phyloP scores from a whole-genome alignment of 2,113 vertebrate species.

The Onychostruthus taczanowskii region DNA sequence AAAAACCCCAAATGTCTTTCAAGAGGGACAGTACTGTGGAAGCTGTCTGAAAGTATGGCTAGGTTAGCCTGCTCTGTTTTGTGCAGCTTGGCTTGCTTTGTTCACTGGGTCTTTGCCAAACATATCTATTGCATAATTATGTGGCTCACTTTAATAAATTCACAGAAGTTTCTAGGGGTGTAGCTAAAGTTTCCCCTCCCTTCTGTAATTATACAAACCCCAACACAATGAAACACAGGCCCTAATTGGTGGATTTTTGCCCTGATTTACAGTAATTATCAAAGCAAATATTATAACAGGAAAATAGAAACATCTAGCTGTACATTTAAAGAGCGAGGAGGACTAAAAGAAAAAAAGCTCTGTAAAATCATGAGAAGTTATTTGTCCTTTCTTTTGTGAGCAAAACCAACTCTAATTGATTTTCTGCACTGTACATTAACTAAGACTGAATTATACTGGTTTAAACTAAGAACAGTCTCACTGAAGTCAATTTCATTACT shows the following conservation, averaged over 20 bases:
- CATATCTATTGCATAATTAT: neutral
- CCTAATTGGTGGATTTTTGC: neutral
- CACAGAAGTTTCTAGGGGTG: conserved; percentile 8
- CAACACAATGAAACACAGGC: neutral
- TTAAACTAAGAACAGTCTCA: neutral
- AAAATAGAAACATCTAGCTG: neutral
- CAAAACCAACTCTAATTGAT: neutral
- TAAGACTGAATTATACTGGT: neutral
- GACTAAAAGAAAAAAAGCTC: neutral
- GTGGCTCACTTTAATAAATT: conserved; percentile 18
- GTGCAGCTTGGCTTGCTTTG: neutral
- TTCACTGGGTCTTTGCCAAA: conserved; percentile 24
- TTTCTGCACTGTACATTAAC: neutral
- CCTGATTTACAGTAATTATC: neutral
- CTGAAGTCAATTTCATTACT: neutral
- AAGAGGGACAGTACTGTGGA: neutral
- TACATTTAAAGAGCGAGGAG: neutral
- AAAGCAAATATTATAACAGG: neutral
- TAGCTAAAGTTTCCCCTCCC: neutral
- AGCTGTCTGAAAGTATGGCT: neutral
- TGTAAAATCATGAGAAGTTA: neutral
- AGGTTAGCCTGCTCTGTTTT: neutral
- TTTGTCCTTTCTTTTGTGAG: neutral
- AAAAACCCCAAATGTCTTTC: neutral
- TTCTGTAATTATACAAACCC: neutral